Evolutionary conservation across 2,797 vertebrate genomes (phyloP).

Genomic region (Cirrhinus molitorella): DNA sequence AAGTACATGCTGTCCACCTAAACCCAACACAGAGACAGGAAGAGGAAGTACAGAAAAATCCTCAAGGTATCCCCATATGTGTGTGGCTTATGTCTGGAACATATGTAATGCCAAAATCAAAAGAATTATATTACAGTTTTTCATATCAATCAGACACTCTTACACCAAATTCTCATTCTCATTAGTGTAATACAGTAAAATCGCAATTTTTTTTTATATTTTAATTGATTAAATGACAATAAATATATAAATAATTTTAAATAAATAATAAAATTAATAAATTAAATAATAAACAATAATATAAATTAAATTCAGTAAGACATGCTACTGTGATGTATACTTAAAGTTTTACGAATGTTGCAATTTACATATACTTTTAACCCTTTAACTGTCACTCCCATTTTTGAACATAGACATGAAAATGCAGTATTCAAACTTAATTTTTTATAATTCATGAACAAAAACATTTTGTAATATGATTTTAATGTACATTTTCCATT

Average conservation of each 20-base stretch:
- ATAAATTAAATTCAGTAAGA: background rate
- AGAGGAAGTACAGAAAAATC: background rate
- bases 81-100: background rate
- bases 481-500: no score
- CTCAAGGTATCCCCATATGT: background rate
- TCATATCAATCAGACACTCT: background rate
- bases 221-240: background rate
- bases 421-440: no score
- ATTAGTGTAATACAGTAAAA: background rate
- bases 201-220: no score
- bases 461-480: no score
- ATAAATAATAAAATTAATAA: background rate
- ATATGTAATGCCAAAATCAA: background rate
- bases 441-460: no score
- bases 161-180: background rate
- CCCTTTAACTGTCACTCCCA: no score
- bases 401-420: no score
- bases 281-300: background rate
- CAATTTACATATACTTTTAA: background rate
- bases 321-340: background rate
- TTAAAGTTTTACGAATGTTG: background rate
- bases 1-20: slow-evolving; percentile 27
- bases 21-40: background rate
- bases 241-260: no score
- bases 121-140: background rate